These are phyloP conservation scores for Gouania willdenowi DNA, from an alignment of 2,797 vertebrate genomes.

Conservation along the genomic window DNA sequence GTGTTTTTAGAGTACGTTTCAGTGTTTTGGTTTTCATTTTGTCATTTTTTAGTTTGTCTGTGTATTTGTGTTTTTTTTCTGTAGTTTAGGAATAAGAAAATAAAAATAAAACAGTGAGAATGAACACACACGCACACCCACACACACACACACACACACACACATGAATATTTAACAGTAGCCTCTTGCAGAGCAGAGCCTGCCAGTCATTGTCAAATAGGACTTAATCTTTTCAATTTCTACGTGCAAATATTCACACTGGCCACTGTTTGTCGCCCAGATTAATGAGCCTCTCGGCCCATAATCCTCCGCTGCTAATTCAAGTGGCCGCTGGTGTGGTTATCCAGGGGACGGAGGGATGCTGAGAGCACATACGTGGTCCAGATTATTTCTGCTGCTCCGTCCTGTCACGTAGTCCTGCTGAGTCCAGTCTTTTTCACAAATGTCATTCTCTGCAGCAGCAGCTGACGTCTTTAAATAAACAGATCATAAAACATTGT, in stretches of 20 bases:
- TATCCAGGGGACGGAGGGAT: constrained; percentile 77
- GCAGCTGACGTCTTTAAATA: no score
- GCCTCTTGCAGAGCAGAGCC: constrained; percentile 90
- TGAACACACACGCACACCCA: no score
- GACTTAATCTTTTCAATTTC: constrained; percentile 99
- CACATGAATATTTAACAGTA: constrained; percentile 99
- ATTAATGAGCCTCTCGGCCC: constrained; percentile 97
- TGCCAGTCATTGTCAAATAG: constrained; percentile 99
- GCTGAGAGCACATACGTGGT: constrained; percentile 81
- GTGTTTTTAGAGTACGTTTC: no score
- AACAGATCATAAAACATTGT: no score
- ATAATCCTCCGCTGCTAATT: constrained; percentile 99
- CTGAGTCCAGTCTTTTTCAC: constrained; percentile 17
- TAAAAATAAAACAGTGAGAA: no score
- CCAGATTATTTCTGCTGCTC: constrained; percentile 77
- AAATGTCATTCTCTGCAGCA: constrained; percentile 8
- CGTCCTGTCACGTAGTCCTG: constrained; percentile 6
- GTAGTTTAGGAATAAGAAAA: no score
- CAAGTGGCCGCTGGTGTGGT: constrained; percentile 91
- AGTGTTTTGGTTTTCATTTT: no score
- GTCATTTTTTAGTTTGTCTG: no score
- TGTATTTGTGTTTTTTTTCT: no score
- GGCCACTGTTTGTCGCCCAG: constrained; percentile 99
- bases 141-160: not conserved
- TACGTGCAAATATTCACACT: constrained; percentile 99